A percentile compares a stretch with the other conserved stretches of the same genome.
These are phyloP conservation scores for Beris chalybata DNA, from an alignment of 2,888 invertebrate species.

Conservation along the genomic window DNA sequence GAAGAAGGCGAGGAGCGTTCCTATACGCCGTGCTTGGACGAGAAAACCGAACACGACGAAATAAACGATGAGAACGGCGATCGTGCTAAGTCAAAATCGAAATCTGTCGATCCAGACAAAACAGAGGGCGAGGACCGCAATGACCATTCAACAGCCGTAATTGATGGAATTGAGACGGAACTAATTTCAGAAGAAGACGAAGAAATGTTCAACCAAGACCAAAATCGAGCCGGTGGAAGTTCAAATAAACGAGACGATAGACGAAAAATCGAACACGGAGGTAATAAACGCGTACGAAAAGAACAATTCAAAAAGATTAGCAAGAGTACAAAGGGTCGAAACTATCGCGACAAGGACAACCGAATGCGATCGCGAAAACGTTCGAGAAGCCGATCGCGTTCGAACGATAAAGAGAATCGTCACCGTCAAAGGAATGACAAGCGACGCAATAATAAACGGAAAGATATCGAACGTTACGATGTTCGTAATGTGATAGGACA, in stretches of 20 bases:
- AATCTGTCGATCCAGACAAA: constrained; percentile 31
- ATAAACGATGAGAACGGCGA: background rate
- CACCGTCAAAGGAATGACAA: constrained; percentile 42
- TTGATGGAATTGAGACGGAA: constrained; percentile 70
- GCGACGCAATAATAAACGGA: constrained; percentile 63
- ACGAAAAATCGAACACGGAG: constrained; percentile 45
- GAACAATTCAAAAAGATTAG: constrained; percentile 80
- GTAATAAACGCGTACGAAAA: constrained; percentile 54
- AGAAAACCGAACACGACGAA: constrained; percentile 56
- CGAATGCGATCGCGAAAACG: constrained; percentile 45
- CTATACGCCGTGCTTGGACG: constrained; percentile 74
- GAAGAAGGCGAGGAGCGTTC: constrained; percentile 65
- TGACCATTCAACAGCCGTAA: constrained; percentile 49
- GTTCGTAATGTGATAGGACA: constrained; percentile 73
- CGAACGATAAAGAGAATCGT: constrained; percentile 52
- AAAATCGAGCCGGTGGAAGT: constrained; percentile 52
- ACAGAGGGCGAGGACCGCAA: constrained; percentile 31
- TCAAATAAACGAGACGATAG: constrained; percentile 42
- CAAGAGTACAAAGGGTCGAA: constrained; percentile 74
- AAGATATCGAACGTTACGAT: constrained; percentile 81
- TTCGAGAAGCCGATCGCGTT: constrained; percentile 35
- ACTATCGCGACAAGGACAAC: constrained; percentile 68
- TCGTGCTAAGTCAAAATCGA: constrained; percentile 13
- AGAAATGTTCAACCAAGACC: constrained; percentile 64
- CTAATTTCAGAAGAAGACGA: constrained; percentile 73